phyloP scores from a whole-genome alignment of 2,888 invertebrate genomes.

The Polyommatus iphigenia region DNA sequence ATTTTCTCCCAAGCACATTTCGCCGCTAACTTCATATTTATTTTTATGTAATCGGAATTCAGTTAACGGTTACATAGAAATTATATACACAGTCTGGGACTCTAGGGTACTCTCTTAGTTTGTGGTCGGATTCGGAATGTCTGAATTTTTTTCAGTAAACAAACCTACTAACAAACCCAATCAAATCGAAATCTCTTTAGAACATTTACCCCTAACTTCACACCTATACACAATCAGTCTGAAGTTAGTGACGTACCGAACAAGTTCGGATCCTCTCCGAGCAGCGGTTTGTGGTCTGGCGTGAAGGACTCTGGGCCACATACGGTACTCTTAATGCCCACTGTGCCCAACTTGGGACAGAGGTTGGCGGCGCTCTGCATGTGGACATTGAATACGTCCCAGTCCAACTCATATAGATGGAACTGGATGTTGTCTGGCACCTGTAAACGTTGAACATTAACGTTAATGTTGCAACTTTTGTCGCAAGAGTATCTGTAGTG shows the following conservation, averaged over 20 bases:
- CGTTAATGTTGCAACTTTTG: too few species aligned
- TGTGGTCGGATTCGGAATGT: too few species aligned
- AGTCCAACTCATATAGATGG: conserved; percentile 92
- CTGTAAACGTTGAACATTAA: not conserved
- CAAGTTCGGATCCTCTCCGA: conserved; percentile 87
- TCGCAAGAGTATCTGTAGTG: too few species aligned
- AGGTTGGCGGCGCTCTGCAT: conserved; percentile 85
- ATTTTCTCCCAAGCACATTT: too few species aligned
- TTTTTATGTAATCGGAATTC: too few species aligned
- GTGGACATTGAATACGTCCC: conserved; percentile 90
- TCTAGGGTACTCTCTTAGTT: too few species aligned
- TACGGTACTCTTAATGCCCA: conserved; percentile 91
- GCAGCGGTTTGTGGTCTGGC: conserved; percentile 92
- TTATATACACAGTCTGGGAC: too few species aligned
- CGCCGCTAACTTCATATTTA: too few species aligned
- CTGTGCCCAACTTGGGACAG: conserved; percentile 85
- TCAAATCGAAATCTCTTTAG: not conserved
- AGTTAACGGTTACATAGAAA: too few species aligned
- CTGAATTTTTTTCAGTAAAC: too few species aligned
- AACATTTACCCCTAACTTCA: not conserved
- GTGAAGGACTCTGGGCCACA: conserved; percentile 97
- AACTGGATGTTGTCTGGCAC: conserved; percentile 32
- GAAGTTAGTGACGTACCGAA: conserved; percentile 58
- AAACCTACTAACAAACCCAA: too few species aligned
- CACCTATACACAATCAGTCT: not conserved